phyloP scores from a whole-genome alignment of 2,888 invertebrate species.

The Octonoba sinensis region DNA sequence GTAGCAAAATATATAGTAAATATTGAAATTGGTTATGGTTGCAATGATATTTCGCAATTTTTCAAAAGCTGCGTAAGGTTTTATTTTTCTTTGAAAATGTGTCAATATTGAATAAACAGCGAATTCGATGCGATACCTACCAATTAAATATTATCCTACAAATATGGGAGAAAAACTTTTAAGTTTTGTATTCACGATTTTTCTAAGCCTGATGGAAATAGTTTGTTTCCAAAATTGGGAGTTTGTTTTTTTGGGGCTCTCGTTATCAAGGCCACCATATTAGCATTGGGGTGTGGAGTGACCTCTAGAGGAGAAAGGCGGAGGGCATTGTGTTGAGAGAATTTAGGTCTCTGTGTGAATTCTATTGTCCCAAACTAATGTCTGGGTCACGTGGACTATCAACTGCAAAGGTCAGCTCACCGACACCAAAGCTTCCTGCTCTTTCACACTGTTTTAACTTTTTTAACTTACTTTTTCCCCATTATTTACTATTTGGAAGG shows the following conservation, averaged over 20 bases:
- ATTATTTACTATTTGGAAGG: conserved; percentile 1
- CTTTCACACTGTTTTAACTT: conserved; percentile 25
- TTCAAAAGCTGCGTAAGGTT: no score
- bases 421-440: conserved; percentile 42
- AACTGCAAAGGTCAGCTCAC: conserved; percentile 43
- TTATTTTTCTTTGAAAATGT: no score
- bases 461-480: conserved; percentile 5
- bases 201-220: no score
- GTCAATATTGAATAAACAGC: no score
- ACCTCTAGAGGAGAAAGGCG: conserved; percentile 58
- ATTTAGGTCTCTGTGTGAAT: conserved; percentile 59
- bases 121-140: no score
- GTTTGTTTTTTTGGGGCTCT: background rate
- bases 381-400: conserved; percentile 62
- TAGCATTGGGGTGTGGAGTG: conserved; percentile 45
- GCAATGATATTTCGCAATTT: no score
- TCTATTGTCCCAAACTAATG: conserved; percentile 54
- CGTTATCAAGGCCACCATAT: conserved; percentile 34
- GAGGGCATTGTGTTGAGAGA: conserved; percentile 51
- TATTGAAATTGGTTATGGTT: no score
- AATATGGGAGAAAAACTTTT: no score
- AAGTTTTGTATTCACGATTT: no score
- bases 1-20: no score
- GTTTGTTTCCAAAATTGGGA: no score
- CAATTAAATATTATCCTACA: no score